Percentiles rank a stretch among this genome's conserved stretches.
Evolutionary conservation across 2,797 vertebrate genomes (phyloP).

Genomic region (Melanotaenia parkinsoni): DNA sequence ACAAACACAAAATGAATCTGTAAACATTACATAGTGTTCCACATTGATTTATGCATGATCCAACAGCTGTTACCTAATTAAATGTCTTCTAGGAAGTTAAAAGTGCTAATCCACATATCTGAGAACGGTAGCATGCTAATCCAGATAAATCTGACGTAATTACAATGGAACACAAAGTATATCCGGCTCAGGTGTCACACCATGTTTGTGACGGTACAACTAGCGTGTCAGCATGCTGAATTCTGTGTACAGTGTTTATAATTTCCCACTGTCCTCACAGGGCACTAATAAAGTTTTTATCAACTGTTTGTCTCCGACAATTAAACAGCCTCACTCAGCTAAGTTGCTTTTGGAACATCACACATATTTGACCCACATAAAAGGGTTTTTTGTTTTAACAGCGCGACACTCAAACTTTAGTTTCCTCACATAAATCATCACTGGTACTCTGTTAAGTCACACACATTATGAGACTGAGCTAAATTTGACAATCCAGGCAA

Average conservation of each 20-base stretch:
- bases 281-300: conserved; percentile 28
- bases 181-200: conserved; percentile 57
- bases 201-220: conserved; percentile 31
- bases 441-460: conserved; percentile 30
- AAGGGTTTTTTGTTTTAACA: conserved; percentile 28
- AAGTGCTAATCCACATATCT: conserved; percentile 58
- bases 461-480: conserved; percentile 49
- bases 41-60: conserved; percentile 8
- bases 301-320: conserved; percentile 33
- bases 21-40: background rate
- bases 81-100: conserved; percentile 38
- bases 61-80: conserved; percentile 17
- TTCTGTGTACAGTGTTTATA: conserved; percentile 19
- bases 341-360: conserved; percentile 30
- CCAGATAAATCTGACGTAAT: conserved; percentile 64
- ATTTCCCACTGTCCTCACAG: conserved; percentile 38
- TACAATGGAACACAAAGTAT: conserved; percentile 54
- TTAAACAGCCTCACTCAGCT: conserved; percentile 40
- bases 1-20: background rate
- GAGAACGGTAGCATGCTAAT: conserved; percentile 66
- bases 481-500: conserved; percentile 48
- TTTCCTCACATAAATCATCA: conserved; percentile 42
- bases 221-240: conserved; percentile 27
- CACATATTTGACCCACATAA: conserved; percentile 56
- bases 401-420: conserved; percentile 10